phyloP scores from a whole-genome alignment of 2,888 invertebrate species.

The Diloba caeruleocephala region DNA sequence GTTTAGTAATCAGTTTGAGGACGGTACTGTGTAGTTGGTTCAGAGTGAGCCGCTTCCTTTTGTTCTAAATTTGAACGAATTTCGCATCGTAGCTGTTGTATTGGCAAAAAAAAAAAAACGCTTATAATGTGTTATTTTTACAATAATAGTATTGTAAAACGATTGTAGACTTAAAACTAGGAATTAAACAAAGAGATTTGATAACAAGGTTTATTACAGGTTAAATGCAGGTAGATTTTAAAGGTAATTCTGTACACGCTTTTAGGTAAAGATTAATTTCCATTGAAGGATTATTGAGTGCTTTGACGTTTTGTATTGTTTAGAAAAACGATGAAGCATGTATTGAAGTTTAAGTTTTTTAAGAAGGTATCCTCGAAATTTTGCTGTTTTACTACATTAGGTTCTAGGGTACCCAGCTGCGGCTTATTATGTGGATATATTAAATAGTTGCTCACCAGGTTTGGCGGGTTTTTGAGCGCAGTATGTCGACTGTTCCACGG shows the following conservation, averaged over 20 bases:
- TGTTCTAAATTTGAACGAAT: slow-evolving; percentile 75
- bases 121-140: slow-evolving; percentile 17
- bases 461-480: too few species aligned
- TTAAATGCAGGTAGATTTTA: slow-evolving; percentile 20
- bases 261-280: slow-evolving; percentile 23
- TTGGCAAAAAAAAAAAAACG: slow-evolving; percentile 47
- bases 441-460: too few species aligned
- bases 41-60: slow-evolving; percentile 64
- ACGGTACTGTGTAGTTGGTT: slow-evolving; percentile 9
- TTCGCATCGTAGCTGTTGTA: slow-evolving; percentile 59
- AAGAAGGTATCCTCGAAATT: background rate
- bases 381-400: background rate
- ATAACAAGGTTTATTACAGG: background rate
- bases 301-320: slow-evolving; percentile 30
- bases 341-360: slow-evolving; percentile 2
- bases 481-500: too few species aligned
- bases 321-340: slow-evolving; percentile 20
- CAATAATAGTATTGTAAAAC: slow-evolving; percentile 18
- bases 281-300: slow-evolving; percentile 34
- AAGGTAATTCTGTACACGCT: slow-evolving; percentile 6
- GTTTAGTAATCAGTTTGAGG: slow-evolving; percentile 8
- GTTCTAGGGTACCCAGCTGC: too few species aligned
- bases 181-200: slow-evolving; percentile 4
- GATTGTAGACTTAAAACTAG: slow-evolving; percentile 8
- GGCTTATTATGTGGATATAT: too few species aligned